Percentiles rank a stretch among this genome's conserved stretches.
Conservation (phyloP, 1,140 invertebrate species). For the honey bee (Apis mellifera) region Amel_HAv3.1 CM009933.2:7966001-7966500, state of each 20-base stretch:
- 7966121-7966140: not conserved
- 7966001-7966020: too few relatives aligned
- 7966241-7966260: too few relatives aligned
- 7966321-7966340: not conserved
- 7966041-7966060: constrained; percentile 7
- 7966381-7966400: not conserved
- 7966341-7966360: not conserved
- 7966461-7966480: too few relatives aligned
- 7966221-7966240: constrained; percentile 13
- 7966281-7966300: constrained; percentile 19
- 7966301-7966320: not conserved
- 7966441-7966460: not conserved
- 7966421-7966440: not conserved
- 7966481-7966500: too few relatives aligned
- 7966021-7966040: too few relatives aligned
- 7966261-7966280: not conserved
- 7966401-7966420: not conserved
- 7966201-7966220: constrained; percentile 1
- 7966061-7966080: not conserved
- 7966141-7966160: constrained; percentile 14
- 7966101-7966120: not conserved
- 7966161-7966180: not conserved
- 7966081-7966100: not conserved
- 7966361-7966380: too few relatives aligned
- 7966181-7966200: constrained; percentile 25